Conservation (phyloP, 1,140 invertebrate genomes). For the Penaeus vannamei region DNA sequence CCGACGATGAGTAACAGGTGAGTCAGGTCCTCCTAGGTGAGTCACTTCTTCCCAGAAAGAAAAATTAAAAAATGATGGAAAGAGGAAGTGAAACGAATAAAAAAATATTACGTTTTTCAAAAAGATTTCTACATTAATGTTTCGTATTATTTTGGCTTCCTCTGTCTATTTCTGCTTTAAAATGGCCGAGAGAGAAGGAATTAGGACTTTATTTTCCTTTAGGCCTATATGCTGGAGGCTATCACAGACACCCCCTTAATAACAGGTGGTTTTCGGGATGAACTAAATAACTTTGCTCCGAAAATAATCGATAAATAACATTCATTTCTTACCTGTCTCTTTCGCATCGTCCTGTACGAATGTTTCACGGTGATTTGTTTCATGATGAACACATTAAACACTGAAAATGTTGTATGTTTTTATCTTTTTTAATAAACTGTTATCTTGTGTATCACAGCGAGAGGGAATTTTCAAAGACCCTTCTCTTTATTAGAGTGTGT, state of each 20-base stretch:
- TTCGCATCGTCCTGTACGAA: constrained; percentile 52
- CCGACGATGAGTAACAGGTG: not conserved
- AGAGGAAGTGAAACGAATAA: constrained; percentile 31
- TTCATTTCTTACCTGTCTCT: constrained; percentile 31
- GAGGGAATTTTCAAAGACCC: too few relatives aligned
- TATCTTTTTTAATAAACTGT: too few relatives aligned
- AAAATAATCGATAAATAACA: not conserved
- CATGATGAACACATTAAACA: too few relatives aligned
- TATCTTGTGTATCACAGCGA: too few relatives aligned
- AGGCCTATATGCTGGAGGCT: too few relatives aligned
- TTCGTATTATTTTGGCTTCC: too few relatives aligned
- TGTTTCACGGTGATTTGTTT: constrained; percentile 35
- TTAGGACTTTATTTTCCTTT: too few relatives aligned
- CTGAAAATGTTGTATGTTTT: too few relatives aligned
- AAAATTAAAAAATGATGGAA: not conserved
- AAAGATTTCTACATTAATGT: not conserved
- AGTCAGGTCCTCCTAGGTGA: not conserved
- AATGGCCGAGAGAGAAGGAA: too few relatives aligned
- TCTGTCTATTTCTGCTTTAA: too few relatives aligned
- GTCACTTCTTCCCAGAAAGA: not conserved
- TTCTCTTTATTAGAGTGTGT: not conserved
- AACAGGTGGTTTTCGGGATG: not conserved
- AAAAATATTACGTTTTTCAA: not conserved
- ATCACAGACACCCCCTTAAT: too few relatives aligned
- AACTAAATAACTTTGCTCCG: not conserved